These are phyloP conservation scores for Dicrostonyx torquatus DNA, from an alignment of 2,797 vertebrate genomes.

Conservation along the genomic window DNA sequence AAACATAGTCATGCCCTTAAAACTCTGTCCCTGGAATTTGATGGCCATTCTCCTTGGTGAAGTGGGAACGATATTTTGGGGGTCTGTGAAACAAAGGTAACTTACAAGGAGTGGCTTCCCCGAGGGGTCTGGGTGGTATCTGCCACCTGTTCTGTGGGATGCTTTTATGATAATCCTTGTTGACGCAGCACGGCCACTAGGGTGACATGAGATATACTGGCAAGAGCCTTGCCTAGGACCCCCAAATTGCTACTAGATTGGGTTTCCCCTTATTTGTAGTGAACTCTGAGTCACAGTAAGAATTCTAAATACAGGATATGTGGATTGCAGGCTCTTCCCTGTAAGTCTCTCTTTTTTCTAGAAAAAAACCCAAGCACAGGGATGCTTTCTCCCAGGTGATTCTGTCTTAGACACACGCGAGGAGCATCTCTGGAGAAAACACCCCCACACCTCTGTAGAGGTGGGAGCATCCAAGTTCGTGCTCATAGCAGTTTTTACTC, in stretches of 20 bases:
- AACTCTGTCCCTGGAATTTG: not conserved
- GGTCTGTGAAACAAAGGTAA: not conserved
- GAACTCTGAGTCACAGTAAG: not conserved
- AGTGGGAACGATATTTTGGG: not conserved
- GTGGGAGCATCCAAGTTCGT: not conserved
- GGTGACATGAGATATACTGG: not conserved
- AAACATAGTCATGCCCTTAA: not conserved
- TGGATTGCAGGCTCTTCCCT: not conserved
- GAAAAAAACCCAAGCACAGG: not conserved
- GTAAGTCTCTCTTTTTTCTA: not conserved
- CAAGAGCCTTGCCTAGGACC: not conserved
- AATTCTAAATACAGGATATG: not conserved
- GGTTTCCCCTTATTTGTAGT: not conserved
- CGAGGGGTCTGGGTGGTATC: not conserved
- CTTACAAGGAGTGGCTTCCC: not conserved
- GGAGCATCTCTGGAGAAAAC: not conserved
- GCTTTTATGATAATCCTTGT: not conserved
- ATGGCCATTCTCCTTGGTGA: not conserved
- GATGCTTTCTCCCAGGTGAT: not conserved
- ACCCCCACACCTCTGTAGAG: not conserved
- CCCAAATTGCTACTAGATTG: not conserved
- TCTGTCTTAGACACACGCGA: not conserved
- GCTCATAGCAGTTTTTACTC: not conserved
- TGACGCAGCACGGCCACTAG: not conserved
- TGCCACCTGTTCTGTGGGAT: not conserved